Percentiles rank a stretch among this genome's conserved stretches.
These are phyloP conservation scores for Cottoperca gobio DNA, from an alignment of 2,797 vertebrate species.

Conservation along the genomic window DNA sequence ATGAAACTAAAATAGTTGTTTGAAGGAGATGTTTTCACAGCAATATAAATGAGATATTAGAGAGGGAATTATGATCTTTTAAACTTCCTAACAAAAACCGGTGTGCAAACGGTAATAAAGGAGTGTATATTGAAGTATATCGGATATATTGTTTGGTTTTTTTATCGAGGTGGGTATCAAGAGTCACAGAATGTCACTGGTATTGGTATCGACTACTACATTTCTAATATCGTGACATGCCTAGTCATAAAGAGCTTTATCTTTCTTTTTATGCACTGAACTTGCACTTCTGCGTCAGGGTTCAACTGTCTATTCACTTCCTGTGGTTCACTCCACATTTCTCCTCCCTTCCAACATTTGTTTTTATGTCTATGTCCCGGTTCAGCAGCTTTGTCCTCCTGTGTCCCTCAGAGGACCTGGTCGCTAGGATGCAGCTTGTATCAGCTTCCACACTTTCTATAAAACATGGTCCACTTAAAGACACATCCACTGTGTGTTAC, in stretches of 20 bases:
- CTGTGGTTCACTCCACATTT: background rate
- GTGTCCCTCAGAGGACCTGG: background rate
- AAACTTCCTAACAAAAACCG: background rate
- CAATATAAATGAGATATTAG: background rate
- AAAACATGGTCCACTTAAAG: conserved; percentile 5
- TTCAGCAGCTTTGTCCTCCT: conserved; percentile 8
- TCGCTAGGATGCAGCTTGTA: background rate
- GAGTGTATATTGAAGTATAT: too few relatives aligned
- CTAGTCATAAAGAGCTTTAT: background rate
- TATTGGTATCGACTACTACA: too few relatives aligned
- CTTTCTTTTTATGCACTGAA: background rate
- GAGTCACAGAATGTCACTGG: too few relatives aligned
- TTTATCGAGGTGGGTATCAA: too few relatives aligned
- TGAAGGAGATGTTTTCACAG: background rate
- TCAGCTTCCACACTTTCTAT: background rate
- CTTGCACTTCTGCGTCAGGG: background rate
- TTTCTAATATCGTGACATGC: too few relatives aligned
- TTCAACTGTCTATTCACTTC: background rate
- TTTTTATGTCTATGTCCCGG: background rate
- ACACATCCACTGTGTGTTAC: conserved; percentile 5
- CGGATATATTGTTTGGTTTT: too few relatives aligned
- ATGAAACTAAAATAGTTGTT: background rate
- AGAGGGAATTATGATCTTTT: background rate
- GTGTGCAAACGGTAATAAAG: too few relatives aligned
- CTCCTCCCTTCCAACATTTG: background rate